These are phyloP conservation scores for Muscicapa striata DNA, from an alignment of 2,797 vertebrate genomes.

Conservation along the genomic window DNA sequence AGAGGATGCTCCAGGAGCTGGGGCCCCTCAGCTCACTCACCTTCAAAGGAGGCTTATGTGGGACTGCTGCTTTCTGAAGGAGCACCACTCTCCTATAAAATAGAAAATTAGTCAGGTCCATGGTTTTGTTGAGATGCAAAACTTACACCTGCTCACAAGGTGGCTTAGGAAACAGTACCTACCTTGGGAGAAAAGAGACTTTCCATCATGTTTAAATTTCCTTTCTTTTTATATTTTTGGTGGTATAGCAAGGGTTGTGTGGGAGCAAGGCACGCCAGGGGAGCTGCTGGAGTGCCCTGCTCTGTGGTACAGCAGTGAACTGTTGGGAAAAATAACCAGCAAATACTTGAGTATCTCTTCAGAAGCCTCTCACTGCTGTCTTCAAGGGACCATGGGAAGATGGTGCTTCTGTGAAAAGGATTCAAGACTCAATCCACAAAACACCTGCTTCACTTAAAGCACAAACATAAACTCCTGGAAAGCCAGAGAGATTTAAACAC, in stretches of 20 bases:
- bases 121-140: background rate
- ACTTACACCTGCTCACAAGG: background rate
- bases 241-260: background rate
- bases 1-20: background rate
- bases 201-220: background rate
- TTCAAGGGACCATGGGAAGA: background rate
- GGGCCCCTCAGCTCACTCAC: rapidly evolving
- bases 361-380: background rate
- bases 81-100: background rate
- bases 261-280: rapidly evolving
- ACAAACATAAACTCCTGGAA: slow-evolving; percentile 9
- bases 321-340: background rate
- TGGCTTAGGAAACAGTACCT: background rate
- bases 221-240: background rate
- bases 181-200: background rate
- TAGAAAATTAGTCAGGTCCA: background rate
- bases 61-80: background rate
- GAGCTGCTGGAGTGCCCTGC: background rate
- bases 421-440: background rate
- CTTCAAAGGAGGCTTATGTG: rapidly evolving
- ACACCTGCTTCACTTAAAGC: slow-evolving; percentile 10
- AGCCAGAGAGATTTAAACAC: background rate
- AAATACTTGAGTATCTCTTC: background rate
- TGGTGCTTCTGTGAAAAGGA: background rate
- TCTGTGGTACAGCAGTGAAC: background rate